Percentiles rank a stretch among this genome's conserved stretches.
Conservation (phyloP, 30 jellyfish, hydroid and myxozoan species). For the Cassiopea xamachana region DNA sequence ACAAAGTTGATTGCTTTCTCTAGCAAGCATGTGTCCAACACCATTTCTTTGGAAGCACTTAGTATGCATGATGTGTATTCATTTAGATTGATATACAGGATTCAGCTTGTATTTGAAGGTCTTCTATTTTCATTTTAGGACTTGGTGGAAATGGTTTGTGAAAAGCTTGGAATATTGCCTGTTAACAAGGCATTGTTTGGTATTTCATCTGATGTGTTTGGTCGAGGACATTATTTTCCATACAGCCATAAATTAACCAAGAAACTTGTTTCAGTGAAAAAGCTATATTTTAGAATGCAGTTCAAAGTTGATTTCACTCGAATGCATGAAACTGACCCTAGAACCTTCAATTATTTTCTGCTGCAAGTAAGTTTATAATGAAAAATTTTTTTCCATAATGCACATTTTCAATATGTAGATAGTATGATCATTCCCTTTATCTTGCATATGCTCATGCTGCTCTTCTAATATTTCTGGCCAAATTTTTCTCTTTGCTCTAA, state of each 20-base stretch:
- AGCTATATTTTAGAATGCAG: slow-evolving; percentile 61
- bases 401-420: not conserved
- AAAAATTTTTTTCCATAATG: no score
- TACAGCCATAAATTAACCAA: slow-evolving; percentile 11
- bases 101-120: not conserved
- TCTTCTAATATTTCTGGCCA: not conserved
- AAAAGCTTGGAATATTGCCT: slow-evolving; percentile 29
- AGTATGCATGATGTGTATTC: no score
- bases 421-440: not conserved
- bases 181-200: slow-evolving; percentile 58
- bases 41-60: no score
- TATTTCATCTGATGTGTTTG: slow-evolving; percentile 37
- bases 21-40: no score
- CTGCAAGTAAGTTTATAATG: slow-evolving; percentile 30
- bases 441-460: not conserved
- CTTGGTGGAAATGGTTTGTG: slow-evolving; percentile 42
- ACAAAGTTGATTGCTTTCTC: no score
- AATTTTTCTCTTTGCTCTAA: not conserved
- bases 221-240: slow-evolving; percentile 46
- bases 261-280: slow-evolving; percentile 13
- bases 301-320: slow-evolving; percentile 53
- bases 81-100: not conserved
- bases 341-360: slow-evolving; percentile 45
- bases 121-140: slow-evolving; percentile 19
- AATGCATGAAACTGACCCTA: slow-evolving; percentile 7